Evolutionary conservation across 2,888 invertebrate species (phyloP), one percentile per base, ranked within the genome.

Genomic region (Asteroscopus sphinx): DNA sequence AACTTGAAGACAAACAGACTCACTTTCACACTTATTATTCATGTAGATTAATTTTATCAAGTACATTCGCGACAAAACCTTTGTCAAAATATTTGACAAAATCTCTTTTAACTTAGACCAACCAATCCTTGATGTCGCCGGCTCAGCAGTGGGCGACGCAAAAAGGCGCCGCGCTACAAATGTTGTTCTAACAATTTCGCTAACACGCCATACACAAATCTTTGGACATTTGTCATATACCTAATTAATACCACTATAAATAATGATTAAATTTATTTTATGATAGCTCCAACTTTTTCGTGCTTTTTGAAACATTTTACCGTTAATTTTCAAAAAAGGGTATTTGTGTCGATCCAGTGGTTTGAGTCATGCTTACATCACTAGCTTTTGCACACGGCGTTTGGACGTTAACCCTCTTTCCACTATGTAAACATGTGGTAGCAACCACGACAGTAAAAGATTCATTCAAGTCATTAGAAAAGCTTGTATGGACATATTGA

Each of bases 181-280:
- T 81, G 76, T 78, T 80, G 80, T 81, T 79, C 77, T 77, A 81
- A 76, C 68, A 78, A 82, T 82, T 71, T 85, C 77, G 79, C 76
- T 74, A 72, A 73, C 71, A 73, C 69, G 62, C 68, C 72, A 73
- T 54, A 63, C 61, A 57, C 59, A 57, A 57, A 26, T 56, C 62
- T 73, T 60, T 68, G 53, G 71, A 60, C 64, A 73, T 77, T 62
- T 73, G 59, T 73, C 74, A 75, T 73, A 72, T 62, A 56, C 62
- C 61, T 73, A 67, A 70, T 67, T 65, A 75, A 68, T 46, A 61
- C 47, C 42, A 53, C 41, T 39, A 76, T 76, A 76, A 76, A 76
- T 76, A 59, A 68, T 37, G 59, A 66, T 75, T 62, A 68, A 49
- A 16, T 53, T 17, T 35, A 53, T 46, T 71, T 67, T 61, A 46